phyloP scores from a whole-genome alignment of 2,888 invertebrate species.

The Pseudococcus longispinus region DNA sequence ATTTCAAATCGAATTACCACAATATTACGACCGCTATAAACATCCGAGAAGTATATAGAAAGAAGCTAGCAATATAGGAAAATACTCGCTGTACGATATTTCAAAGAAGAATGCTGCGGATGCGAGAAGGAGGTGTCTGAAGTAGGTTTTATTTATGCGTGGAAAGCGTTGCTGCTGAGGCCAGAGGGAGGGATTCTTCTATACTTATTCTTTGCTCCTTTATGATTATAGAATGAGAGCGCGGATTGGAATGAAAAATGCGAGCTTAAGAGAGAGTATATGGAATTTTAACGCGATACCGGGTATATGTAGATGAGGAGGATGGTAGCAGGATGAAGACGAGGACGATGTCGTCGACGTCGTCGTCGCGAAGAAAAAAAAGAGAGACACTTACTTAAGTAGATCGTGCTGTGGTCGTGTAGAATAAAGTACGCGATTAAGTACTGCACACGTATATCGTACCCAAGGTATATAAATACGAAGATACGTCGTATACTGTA shows the following conservation, averaged over 20 bases:
- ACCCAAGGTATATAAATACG: not conserved
- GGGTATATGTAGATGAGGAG: not conserved
- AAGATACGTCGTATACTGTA: not conserved
- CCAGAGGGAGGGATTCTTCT: not conserved
- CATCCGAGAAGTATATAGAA: not conserved
- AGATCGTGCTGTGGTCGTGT: constrained; percentile 21
- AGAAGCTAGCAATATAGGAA: not conserved
- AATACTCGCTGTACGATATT: not conserved
- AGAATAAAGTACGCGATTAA: constrained; percentile 11
- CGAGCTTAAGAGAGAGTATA: not conserved
- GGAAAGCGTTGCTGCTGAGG: not conserved
- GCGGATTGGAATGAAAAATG: constrained; percentile 5
- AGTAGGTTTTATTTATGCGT: no score
- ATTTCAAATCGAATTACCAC: constrained; percentile 21
- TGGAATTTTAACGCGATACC: constrained; percentile 6
- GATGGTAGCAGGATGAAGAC: not conserved
- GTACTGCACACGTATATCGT: not conserved
- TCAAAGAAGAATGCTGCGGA: not conserved
- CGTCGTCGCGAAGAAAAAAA: not conserved
- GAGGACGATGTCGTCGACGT: not conserved
- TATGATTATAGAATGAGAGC: constrained; percentile 9
- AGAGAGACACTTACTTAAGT: constrained; percentile 21
- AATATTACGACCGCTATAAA: not conserved
- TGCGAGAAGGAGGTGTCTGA: not conserved
- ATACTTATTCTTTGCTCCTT: not conserved